Base-by-base conservation (phyloP, 2,797 vertebrate genomes). In the Potorous gilbertii region DNA sequence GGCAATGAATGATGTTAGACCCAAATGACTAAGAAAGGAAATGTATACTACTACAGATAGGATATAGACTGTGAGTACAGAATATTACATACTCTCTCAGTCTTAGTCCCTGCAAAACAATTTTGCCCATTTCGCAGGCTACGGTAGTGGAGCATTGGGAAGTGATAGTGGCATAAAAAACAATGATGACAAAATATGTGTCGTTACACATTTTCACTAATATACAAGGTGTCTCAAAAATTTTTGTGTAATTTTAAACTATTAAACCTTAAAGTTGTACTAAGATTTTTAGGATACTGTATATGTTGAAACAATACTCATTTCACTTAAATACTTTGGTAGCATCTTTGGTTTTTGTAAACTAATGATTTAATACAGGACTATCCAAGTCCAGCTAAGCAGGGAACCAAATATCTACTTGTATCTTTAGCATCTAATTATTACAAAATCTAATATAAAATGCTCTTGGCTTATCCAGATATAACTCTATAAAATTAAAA, bases 171-270 rank as follows among this genome's bases (percentile, higher is more conserved):
- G 66, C 16, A 74, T 21, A 74, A 74, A 74, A 74, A 16, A 74
- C 62, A 14, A 14, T 9, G n/a, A 21, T 3, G 4, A 40, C n/a
- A 74, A 74, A 74, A 40, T 40, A 74, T 21, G 98, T 95, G 97
- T 97, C 97, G 96, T 97, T 97, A 98, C 90, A 97, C 96, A 98
- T 97, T 97, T 97, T 97, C 96, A 98, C 95, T 97, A 95, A 97
- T 95, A 97, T 94, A 97, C 57, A 97, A 96, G 95, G 95, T 96
- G 95, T 97, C 97, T 93, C 95, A 97, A 97, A 97, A 94, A 92
- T 66, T 5, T 94, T 27, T 40, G 34, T 40, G 57, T 55, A 34
- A 56, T 57, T 56, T 46, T 57, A 74, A 74, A n/a, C n/a, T 40
- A 74, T 21, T 40, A 74, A 40, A 74, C 62, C n/a, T 74, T 74